Percentiles rank a stretch among this genome's conserved stretches.
phyloP scores from a whole-genome alignment of 2,797 vertebrate genomes.

The Catostomus latipinnis region DNA sequence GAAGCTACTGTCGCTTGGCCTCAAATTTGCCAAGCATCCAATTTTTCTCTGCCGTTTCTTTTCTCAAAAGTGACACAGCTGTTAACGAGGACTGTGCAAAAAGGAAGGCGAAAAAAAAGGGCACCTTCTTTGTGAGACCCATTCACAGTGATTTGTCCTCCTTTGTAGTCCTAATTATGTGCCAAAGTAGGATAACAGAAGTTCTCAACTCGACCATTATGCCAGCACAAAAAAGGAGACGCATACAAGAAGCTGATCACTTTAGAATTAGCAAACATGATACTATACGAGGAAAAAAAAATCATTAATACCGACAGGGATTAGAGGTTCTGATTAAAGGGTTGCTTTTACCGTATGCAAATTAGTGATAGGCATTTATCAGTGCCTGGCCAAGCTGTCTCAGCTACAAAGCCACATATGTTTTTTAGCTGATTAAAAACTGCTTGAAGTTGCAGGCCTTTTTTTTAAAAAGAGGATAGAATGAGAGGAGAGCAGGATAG shows the following conservation, averaged over 20 bases:
- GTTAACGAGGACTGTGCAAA: slow-evolving; percentile 81
- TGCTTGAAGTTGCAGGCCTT: slow-evolving; percentile 98
- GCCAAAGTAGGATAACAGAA: slow-evolving; percentile 99
- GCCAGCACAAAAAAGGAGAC: slow-evolving; percentile 99
- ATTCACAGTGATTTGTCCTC: slow-evolving; percentile 99
- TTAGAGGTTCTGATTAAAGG: slow-evolving; percentile 99
- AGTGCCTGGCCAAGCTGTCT: slow-evolving; percentile 98
- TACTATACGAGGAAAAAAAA: slow-evolving; percentile 90
- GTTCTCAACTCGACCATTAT: slow-evolving; percentile 99
- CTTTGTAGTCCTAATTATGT: slow-evolving; percentile 99
- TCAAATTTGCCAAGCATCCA: slow-evolving; percentile 72
- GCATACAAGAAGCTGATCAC: slow-evolving; percentile 99
- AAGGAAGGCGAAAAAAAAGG: slow-evolving; percentile 84
- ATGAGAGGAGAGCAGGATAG: slow-evolving; percentile 64
- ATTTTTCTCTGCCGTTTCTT: slow-evolving; percentile 50
- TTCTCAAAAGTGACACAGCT: slow-evolving; percentile 77
- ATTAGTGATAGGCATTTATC: slow-evolving; percentile 99
- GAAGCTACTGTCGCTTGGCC: slow-evolving; percentile 66
- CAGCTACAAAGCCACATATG: slow-evolving; percentile 99
- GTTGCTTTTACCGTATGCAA: slow-evolving; percentile 99
- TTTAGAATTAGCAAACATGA: slow-evolving; percentile 99
- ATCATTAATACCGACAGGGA: slow-evolving; percentile 99
- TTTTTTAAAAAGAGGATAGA: slow-evolving; percentile 72
- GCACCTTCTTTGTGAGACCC: slow-evolving; percentile 93
- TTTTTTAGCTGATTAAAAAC: slow-evolving; percentile 99